A percentile compares a stretch with the other conserved stretches of the same genome.
Evolutionary conservation across 2,888 invertebrate genomes (phyloP).

Genomic region (Scaptomyza flava): DNA sequence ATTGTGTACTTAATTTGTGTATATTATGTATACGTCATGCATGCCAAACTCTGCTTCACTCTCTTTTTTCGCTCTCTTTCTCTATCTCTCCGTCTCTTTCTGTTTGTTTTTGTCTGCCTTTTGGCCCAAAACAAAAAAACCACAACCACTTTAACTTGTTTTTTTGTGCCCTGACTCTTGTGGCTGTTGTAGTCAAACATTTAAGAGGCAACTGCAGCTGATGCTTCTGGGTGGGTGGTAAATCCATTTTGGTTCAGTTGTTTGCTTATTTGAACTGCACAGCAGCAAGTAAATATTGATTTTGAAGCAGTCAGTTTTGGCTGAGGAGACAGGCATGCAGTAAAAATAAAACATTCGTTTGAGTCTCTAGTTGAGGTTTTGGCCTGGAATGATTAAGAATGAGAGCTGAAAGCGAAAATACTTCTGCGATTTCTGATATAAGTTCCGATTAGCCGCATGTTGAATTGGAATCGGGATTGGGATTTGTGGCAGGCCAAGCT

Average conservation of each 20-base stretch:
- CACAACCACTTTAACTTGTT: slow-evolving; percentile 30
- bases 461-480: slow-evolving; percentile 53
- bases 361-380: slow-evolving; percentile 8
- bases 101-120: slow-evolving; percentile 18
- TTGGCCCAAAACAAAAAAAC: slow-evolving; percentile 23
- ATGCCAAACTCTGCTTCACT: slow-evolving; percentile 30
- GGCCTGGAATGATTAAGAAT: slow-evolving; percentile 29
- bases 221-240: neutral
- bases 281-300: slow-evolving; percentile 67
- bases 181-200: slow-evolving; percentile 44
- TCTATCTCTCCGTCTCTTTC: neutral
- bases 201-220: slow-evolving; percentile 29
- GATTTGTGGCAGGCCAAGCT: slow-evolving; percentile 48
- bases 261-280: slow-evolving; percentile 57
- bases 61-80: neutral
- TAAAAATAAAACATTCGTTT: slow-evolving; percentile 29
- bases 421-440: slow-evolving; percentile 37
- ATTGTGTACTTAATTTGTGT: slow-evolving; percentile 45
- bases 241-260: slow-evolving; percentile 55
- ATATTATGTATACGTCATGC: slow-evolving; percentile 64
- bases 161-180: slow-evolving; percentile 22
- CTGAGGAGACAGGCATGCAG: slow-evolving; percentile 9
- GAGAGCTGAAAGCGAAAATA: neutral
- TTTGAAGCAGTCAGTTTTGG: slow-evolving; percentile 38
- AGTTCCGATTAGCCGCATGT: slow-evolving; percentile 22